Evolutionary conservation across 2,888 invertebrate genomes (phyloP).

Genomic region (Gasteruption jaculator): DNA sequence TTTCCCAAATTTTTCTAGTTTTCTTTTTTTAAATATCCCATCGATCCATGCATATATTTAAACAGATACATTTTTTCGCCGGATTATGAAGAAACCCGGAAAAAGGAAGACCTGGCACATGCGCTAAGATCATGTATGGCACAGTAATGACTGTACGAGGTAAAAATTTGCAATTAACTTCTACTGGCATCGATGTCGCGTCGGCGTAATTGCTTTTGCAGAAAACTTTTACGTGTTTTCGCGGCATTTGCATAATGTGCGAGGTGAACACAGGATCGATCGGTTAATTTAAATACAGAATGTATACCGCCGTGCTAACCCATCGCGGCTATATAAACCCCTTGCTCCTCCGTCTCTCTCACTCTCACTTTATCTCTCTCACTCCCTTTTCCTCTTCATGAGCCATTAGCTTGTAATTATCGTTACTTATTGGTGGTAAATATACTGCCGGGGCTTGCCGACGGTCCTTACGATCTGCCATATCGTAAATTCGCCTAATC

Average conservation of each 20-base stretch:
- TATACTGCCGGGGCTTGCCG: constrained; percentile 23
- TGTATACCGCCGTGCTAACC: constrained; percentile 32
- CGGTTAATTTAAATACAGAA: constrained; percentile 51
- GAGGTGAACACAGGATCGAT: constrained; percentile 47
- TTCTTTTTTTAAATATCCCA: no score
- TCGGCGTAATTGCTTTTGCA: constrained; percentile 48
- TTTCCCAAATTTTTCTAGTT: no score
- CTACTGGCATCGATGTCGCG: constrained; percentile 38
- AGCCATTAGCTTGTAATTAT: constrained; percentile 48
- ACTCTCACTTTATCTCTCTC: no score
- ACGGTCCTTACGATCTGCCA: constrained; percentile 26
- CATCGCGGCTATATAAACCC: no score
- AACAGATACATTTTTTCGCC: no score
- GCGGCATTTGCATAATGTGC: constrained; percentile 49
- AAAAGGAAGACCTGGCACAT: no score
- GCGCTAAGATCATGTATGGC: no score
- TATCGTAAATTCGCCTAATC: constrained; percentile 32
- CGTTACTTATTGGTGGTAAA: constrained; percentile 46
- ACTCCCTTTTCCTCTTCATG: constrained; percentile 8
- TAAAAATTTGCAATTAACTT: constrained; percentile 46
- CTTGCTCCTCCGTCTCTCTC: no score
- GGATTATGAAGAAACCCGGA: background rate
- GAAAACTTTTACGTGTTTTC: constrained; percentile 48
- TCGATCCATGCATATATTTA: no score
- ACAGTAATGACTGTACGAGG: constrained; percentile 34